Conservation (phyloP, 2,797 vertebrate species). For the Onychomys torridus region DNA sequence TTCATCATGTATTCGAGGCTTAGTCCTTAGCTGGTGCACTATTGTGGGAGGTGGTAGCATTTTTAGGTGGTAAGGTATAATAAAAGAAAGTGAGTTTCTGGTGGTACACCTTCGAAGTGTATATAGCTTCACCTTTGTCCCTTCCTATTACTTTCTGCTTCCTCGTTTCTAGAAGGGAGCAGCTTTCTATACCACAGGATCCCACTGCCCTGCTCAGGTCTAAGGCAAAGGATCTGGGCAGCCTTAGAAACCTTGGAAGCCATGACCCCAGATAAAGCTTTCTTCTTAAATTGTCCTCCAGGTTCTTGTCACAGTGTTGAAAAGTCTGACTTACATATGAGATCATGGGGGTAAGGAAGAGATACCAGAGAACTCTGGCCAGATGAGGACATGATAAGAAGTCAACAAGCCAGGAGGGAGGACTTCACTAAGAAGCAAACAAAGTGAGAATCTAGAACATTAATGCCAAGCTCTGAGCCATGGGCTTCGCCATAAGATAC, state of each 20-base stretch:
- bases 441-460: constrained; percentile 69
- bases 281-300: not conserved
- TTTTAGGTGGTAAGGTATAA: not conserved
- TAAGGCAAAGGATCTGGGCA: not conserved
- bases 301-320: not conserved
- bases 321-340: not conserved
- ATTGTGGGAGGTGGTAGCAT: not conserved
- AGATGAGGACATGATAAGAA: not conserved
- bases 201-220: not conserved
- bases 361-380: not conserved
- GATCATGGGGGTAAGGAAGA: not conserved
- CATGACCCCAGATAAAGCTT: not conserved
- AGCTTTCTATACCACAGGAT: not conserved
- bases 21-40: not conserved
- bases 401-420: not conserved
- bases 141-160: not conserved
- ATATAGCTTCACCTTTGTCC: no score
- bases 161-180: not conserved
- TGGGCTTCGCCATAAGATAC: not conserved
- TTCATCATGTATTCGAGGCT: not conserved
- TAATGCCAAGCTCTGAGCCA: not conserved
- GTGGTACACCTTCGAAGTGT: not conserved
- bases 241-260: not conserved
- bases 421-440: not conserved
- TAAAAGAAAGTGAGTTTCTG: not conserved